Percentiles rank a stretch among this genome's conserved stretches.
These are phyloP conservation scores for Brenthis hecate DNA, from an alignment of 2,888 invertebrate species.

Conservation along the genomic window DNA sequence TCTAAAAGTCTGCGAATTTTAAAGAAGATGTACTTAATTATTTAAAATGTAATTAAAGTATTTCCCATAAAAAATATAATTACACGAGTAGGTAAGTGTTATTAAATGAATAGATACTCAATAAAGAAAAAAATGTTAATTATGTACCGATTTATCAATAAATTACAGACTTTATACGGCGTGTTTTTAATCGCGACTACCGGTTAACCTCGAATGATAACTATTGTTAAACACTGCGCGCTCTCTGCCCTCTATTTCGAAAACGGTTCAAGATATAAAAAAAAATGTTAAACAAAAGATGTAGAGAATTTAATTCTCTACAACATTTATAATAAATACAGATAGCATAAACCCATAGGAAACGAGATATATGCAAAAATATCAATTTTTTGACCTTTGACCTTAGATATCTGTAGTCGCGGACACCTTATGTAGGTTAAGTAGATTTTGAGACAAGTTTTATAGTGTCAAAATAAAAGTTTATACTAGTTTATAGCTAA, in stretches of 20 bases:
- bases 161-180: neutral
- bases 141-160: neutral
- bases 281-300: conserved; percentile 4
- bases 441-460: too few species aligned
- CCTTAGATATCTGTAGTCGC: too few species aligned
- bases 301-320: conserved; percentile 30
- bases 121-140: too few species aligned
- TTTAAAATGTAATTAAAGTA: neutral
- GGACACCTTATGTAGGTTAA: too few species aligned
- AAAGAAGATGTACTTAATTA: neutral
- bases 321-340: conserved; percentile 33
- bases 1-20: neutral
- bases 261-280: too few species aligned
- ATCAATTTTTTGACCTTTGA: too few species aligned
- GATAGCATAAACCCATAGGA: conserved; percentile 31
- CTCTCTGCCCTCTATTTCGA: too few species aligned
- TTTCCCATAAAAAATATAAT: neutral
- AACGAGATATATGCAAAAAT: conserved; percentile 29
- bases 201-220: neutral
- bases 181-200: neutral
- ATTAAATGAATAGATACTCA: too few species aligned
- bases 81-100: neutral
- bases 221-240: neutral
- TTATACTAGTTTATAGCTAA: too few species aligned
- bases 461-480: too few species aligned